Evolutionary conservation across 2,113 vertebrate genomes (phyloP).

Genomic region (Ictidomys tridecemlineatus): DNA sequence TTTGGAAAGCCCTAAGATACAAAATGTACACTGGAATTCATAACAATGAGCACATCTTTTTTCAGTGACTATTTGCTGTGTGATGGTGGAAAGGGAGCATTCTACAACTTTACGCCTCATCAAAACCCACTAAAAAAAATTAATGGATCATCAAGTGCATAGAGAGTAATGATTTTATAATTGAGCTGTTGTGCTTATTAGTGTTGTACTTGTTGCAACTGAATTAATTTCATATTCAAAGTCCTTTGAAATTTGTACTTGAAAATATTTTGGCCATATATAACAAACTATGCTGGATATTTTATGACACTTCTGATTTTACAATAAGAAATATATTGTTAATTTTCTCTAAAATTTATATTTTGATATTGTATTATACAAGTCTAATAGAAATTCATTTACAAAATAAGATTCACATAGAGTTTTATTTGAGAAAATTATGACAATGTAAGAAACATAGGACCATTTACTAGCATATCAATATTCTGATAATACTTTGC

Average conservation of each 20-base stretch:
- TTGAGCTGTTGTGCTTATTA: slow-evolving; percentile 42
- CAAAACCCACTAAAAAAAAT: slow-evolving; percentile 41
- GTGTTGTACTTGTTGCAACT: neutral
- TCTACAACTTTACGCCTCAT: slow-evolving; percentile 26
- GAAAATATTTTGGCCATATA: slow-evolving; percentile 42
- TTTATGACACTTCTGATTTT: slow-evolving; percentile 20
- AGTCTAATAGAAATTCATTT: slow-evolving; percentile 41
- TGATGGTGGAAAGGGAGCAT: neutral
- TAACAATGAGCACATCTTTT: neutral
- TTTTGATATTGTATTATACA: slow-evolving; percentile 52
- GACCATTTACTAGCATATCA: neutral
- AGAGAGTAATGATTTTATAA: slow-evolving; percentile 54
- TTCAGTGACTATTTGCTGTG: neutral
- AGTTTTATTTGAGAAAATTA: slow-evolving; percentile 47
- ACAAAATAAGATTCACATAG: slow-evolving; percentile 44
- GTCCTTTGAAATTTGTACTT: slow-evolving; percentile 49
- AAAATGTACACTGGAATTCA: neutral
- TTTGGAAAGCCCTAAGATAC: slow-evolving; percentile 34
- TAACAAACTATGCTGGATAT: neutral
- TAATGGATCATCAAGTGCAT: slow-evolving; percentile 26
- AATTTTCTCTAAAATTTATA: slow-evolving; percentile 60
- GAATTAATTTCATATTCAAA: slow-evolving; percentile 51
- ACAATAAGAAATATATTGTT: slow-evolving; percentile 6
- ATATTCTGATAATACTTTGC: neutral
- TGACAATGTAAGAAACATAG: neutral